Conservation (phyloP, 2,113 vertebrate species). For the Silurus glanis region DNA sequence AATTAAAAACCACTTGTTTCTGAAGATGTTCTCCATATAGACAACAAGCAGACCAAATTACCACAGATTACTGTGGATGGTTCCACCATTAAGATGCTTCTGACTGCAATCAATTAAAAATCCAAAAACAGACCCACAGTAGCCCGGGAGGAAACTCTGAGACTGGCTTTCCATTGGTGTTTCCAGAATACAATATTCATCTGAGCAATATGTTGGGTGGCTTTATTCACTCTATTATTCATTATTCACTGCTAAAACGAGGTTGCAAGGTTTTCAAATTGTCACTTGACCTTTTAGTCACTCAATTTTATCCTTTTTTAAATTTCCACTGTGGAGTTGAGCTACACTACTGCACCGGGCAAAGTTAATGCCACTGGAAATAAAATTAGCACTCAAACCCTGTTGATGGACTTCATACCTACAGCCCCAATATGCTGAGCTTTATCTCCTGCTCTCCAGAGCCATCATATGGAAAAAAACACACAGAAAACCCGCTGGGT, state of each 20-base stretch:
- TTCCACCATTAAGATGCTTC: no score
- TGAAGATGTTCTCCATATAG: no score
- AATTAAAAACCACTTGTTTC: no score
- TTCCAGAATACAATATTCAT: background rate
- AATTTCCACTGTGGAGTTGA: background rate
- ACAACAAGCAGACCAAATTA: no score
- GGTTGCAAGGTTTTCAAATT: background rate
- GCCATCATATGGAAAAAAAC: slow-evolving; percentile 65
- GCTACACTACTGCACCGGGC: background rate
- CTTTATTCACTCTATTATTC: background rate
- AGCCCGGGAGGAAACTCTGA: no score
- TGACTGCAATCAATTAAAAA: no score
- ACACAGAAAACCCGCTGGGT: slow-evolving; percentile 79
- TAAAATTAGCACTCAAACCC: slow-evolving; percentile 52
- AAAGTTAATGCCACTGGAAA: slow-evolving; percentile 45
- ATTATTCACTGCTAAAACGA: background rate
- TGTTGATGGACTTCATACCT: slow-evolving; percentile 46
- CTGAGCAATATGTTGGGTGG: background rate
- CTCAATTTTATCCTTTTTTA: slow-evolving; percentile 6
- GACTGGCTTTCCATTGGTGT: no score
- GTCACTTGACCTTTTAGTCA: background rate
- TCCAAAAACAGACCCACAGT: no score
- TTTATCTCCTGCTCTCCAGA: slow-evolving; percentile 61
- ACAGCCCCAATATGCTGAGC: slow-evolving; percentile 18
- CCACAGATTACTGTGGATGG: no score